Evolutionary conservation across 2,888 invertebrate genomes (phyloP).

Genomic region (Spilosoma lubricipeda): DNA sequence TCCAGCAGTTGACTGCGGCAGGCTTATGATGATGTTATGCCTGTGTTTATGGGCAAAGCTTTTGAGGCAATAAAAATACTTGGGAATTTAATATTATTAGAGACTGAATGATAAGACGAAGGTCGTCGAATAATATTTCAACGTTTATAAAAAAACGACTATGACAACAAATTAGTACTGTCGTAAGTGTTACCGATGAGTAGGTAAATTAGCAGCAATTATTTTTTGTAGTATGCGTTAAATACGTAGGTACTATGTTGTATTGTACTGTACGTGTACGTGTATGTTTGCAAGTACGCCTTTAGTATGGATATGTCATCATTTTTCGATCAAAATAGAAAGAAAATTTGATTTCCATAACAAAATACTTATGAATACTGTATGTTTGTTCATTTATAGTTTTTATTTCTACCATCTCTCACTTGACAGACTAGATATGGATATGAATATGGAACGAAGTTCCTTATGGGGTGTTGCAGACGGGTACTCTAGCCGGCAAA

Average conservation of each 20-base stretch:
- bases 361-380: neutral
- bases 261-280: neutral
- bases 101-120: too few relatives aligned
- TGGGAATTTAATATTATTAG: neutral
- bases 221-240: neutral
- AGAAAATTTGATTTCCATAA: too few relatives aligned
- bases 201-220: neutral
- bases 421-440: slow-evolving; percentile 10
- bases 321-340: neutral
- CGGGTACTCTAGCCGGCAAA: too few relatives aligned
- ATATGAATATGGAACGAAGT: too few relatives aligned
- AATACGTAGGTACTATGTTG: too few relatives aligned
- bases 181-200: neutral
- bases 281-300: neutral
- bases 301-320: neutral
- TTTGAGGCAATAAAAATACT: neutral
- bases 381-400: neutral
- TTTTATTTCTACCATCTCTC: neutral
- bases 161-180: too few relatives aligned
- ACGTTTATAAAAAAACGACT: too few relatives aligned
- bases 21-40: too few relatives aligned
- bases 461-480: too few relatives aligned
- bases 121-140: too few relatives aligned
- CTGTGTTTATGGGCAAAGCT: neutral
- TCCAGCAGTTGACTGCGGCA: neutral